Conservation (phyloP, 2,888 invertebrate genomes). For the Caenorhabditis sp. region DNA sequence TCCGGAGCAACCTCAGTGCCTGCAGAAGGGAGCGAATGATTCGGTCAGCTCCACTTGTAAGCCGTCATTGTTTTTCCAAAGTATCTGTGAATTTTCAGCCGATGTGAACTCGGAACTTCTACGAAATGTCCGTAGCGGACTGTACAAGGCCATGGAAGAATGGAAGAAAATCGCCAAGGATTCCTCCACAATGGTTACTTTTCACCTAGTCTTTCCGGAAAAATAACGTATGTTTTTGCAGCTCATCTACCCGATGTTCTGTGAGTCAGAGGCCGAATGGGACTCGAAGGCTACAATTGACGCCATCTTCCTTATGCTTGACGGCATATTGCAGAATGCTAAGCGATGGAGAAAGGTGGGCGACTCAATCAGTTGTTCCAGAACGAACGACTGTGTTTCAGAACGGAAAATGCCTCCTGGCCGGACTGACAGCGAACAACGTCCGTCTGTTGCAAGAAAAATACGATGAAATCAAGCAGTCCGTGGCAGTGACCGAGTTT, state of each 20-base stretch:
- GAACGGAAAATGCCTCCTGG: constrained; percentile 50
- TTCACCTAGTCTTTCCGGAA: not conserved
- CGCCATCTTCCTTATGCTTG: constrained; percentile 46
- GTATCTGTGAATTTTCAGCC: constrained; percentile 6
- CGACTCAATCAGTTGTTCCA: not conserved
- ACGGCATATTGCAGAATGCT: constrained; percentile 32
- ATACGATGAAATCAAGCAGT: constrained; percentile 33
- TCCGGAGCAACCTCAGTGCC: constrained; percentile 10
- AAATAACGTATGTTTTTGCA: too few relatives aligned
- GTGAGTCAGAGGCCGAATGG: constrained; percentile 47
- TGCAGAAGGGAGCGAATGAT: constrained; percentile 2
- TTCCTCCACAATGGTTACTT: constrained; percentile 30
- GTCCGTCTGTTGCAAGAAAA: constrained; percentile 19
- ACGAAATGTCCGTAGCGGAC: constrained; percentile 28
- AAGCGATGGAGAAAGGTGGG: constrained; percentile 36
- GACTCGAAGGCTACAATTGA: constrained; percentile 49
- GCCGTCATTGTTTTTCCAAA: not conserved
- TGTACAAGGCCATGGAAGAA: constrained; percentile 41
- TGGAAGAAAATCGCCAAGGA: constrained; percentile 48
- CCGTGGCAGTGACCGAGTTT: constrained; percentile 11
- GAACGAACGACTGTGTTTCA: not conserved
- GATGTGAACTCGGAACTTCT: constrained; percentile 13
- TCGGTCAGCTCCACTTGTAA: constrained; percentile 19
- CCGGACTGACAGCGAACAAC: constrained; percentile 45
- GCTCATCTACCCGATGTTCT: constrained; percentile 56